Base-by-base conservation (phyloP, 2,888 invertebrate species). In the Parnassius mnemosyne region DNA sequence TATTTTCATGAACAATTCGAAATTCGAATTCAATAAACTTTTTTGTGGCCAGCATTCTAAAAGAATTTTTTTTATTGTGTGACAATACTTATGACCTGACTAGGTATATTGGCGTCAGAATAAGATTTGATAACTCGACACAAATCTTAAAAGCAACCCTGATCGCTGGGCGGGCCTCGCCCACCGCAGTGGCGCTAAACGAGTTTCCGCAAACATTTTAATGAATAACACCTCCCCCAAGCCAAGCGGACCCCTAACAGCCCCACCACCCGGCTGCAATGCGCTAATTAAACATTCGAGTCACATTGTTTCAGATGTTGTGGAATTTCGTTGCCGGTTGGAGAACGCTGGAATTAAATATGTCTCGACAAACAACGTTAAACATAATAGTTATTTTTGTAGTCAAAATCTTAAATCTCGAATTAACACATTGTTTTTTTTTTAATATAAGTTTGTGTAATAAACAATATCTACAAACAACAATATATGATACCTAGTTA, bases 201-300 rank as follows among this genome's bases (percentile, higher is more conserved):
- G 90, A 89, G 90, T 90, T 90, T 89, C 89, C 87, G 84, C 89
- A 89, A 90, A 88, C 91, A 89, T 90, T 90, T 89, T 89, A 91
- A 90, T 91, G 89, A 91, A 90, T 89, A 90, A 88, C 87, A 87
- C 90, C 87, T 81, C 83, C 84, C 78, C 72, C 69, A 68, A 61
- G 66, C 68, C 68, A 68, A 69, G 58, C 57, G 64, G 62, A 16
- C 57, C 63, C 65, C 66, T 69, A 64, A 69, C 60, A 65, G 57
- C 66, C 69, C 67, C 69, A 75, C 71, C 67, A 65, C 65, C 73
- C 77, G 79, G 80, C 85, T 82, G 87, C 89, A 84, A 85, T 85
- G 89, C 85, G 88, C 88, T 90, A 90, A 89, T 90, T 90, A 90
- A 89, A 88, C 90, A 87, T 89, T 89, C 84, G 85, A 88, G 90